Evolutionary conservation across 1,140 invertebrate species (phyloP), one percentile per base, ranked within the genome.

Genomic region (Temnothorax curvispinosus): DNA sequence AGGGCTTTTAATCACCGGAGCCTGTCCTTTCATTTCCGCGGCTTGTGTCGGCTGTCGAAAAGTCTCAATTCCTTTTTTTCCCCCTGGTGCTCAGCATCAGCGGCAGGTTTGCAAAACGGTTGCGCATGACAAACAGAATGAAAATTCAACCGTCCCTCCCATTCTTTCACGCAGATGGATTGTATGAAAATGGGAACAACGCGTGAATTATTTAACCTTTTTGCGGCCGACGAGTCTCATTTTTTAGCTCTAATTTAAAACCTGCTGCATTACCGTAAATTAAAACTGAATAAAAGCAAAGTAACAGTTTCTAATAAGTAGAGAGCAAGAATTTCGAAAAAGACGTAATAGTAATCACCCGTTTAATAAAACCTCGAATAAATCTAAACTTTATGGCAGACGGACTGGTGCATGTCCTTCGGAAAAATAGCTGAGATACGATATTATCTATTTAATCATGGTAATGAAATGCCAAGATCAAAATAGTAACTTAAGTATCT

Each of bases 1-100:
- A 89, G 91, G 92, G 87, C 80, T 92, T 92, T 92, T 90, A 91
- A 92, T 92, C 89, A 92, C 82, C 71, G 72, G 41, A 35, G 75
- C 56, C 67, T 80, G 86, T 90, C 85, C 91, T 90, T 91, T 90
- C 90, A 90, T 92, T 92, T 91, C 90, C 88, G 72, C 67, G 35
- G 67, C 86, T 78, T 60, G 44, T 75, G 80, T 87, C 69, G 41
- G 8, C 54, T 80, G 87, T 84, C 87, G 58, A 88, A 90, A 88
- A 88, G 82, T 88, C 54, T 47, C 54, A 50, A 75, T 74, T 62
- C 41, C 41, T 60, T 72, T 47, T 69, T 71, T 50, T 47, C 8
- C n/a, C 32, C n/a, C 32, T 56, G 27, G 27, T 65, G 41, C 35
- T 11, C 47, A 56, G 58, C 78, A 80, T 90, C 81, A 87, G n/a